Evolutionary conservation across 2,113 vertebrate species (phyloP), one percentile per base, ranked within the genome.

Genomic region (Phalacrocorax carbo): DNA sequence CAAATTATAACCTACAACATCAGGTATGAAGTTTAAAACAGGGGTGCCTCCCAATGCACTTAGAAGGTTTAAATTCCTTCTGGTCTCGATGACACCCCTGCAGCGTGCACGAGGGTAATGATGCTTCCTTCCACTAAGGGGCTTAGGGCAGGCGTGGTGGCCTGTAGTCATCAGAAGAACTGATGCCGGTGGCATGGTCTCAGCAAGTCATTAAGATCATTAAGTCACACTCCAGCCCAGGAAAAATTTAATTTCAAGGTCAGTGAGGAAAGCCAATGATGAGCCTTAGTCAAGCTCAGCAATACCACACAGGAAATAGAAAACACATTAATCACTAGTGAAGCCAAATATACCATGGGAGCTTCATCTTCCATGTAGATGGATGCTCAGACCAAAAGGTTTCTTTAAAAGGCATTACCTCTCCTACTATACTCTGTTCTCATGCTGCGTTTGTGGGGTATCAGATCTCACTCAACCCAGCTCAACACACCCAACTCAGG

Each of bases 21-120:
- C 40, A 55, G 48, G 42, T 42, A 58, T 3, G 13, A 65, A 54
- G 17, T 9, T 88, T 34, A 38, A 49, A 62, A 79, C 69, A 58
- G 29, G 30, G 29, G 18, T 2, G 2, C 13, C 38, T 88, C 46
- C 46, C 58, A 70, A 25, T 5, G 30, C 26, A 9, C 30, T 64
- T 18, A 13, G 6, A 64, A 30, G 29, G 13, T 81, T 92, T 25
- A 73, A 95, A 57, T 52, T 64, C 71, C 26, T 83, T 58, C 62
- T 83, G 58, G 64, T 60, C 61, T 48, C 71, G 36, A 36, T 1
- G 11, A 76, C n/a, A 64, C 5, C 15, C 10, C 32, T 57, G n/a
- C 57, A 69, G 38, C 0, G 0, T 48, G 61, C 62, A 51, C 42
- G 79, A 22, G 25, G 17, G 8, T 76, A 61, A 71, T 0, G 7